A percentile compares a stretch with the other conserved stretches of the same genome.
These are phyloP conservation scores for Lophotis ruficrista DNA, from an alignment of 2,113 vertebrate genomes.

Conservation along the genomic window DNA sequence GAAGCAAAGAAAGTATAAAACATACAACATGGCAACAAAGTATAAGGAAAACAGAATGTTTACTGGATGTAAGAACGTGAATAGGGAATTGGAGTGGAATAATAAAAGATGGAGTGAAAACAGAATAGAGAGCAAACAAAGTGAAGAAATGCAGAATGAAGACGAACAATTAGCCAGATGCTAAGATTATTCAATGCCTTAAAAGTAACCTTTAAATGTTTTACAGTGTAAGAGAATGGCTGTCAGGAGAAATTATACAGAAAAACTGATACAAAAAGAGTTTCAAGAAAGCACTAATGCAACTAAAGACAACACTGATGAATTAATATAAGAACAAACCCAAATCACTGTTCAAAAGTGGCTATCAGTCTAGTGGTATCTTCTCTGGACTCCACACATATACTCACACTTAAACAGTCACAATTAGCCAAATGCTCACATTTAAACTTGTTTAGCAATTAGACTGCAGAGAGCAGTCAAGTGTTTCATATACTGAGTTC, in stretches of 20 bases:
- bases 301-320: background rate
- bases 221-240: fast-evolving
- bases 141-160: background rate
- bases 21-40: background rate
- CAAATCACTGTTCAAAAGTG: background rate
- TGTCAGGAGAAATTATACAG: background rate
- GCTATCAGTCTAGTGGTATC: background rate
- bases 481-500: background rate
- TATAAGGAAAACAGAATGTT: background rate
- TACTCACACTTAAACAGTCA: background rate
- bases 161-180: background rate
- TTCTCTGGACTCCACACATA: background rate
- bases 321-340: background rate
- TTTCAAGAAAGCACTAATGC: background rate
- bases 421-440: background rate
- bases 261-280: background rate
- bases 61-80: background rate
- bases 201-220: background rate
- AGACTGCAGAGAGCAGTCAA: background rate
- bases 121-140: background rate
- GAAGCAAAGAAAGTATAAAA: background rate
- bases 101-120: background rate
- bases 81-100: background rate
- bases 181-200: background rate
- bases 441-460: background rate